A percentile compares a stretch with the other conserved stretches of the same genome.
These are phyloP conservation scores for Barnardius zonarius DNA, from an alignment of 2,113 vertebrate genomes.

Conservation along the genomic window DNA sequence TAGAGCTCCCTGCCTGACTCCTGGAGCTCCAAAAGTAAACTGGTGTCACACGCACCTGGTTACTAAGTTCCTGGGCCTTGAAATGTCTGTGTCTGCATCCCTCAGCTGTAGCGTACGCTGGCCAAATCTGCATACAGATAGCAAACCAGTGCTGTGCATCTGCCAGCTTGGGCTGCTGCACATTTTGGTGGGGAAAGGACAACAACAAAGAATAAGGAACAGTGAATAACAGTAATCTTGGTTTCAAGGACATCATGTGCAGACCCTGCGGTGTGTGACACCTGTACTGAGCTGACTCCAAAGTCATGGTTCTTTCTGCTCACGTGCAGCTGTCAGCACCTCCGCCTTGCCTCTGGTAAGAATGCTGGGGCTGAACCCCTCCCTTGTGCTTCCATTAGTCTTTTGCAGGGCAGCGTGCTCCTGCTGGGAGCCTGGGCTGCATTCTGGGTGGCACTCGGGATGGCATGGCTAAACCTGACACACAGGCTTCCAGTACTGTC, in stretches of 20 bases:
- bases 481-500: accelerated
- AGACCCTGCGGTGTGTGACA: neutral
- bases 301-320: neutral
- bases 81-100: accelerated
- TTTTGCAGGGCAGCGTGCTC: neutral
- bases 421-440: neutral
- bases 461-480: neutral
- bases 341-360: neutral
- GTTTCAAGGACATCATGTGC: neutral
- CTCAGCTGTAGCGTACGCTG: neutral
- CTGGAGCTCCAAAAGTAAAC: neutral
- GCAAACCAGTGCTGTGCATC: neutral
- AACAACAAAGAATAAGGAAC: neutral
- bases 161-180: neutral
- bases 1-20: neutral
- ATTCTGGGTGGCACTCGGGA: neutral
- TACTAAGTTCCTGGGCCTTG: neutral
- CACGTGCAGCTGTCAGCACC: neutral
- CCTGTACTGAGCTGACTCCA: neutral
- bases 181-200: neutral
- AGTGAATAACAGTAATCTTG: neutral
- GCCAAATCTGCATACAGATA: neutral
- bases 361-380: neutral
- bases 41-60: accelerated
- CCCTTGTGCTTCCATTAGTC: neutral